Base-by-base conservation (phyloP, 2,888 invertebrate species). In the Stenurella melanura region DNA sequence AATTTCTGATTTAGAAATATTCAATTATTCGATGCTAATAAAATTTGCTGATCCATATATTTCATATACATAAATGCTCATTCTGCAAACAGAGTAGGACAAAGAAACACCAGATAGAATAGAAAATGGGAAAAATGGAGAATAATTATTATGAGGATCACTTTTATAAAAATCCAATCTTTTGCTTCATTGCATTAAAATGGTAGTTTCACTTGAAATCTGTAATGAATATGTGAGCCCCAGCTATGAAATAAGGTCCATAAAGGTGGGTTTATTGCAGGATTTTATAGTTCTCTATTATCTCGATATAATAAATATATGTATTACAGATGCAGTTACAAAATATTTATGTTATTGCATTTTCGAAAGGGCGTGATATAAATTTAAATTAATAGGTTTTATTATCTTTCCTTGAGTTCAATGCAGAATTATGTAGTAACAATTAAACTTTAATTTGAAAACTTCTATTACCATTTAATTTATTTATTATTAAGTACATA, bases 151-250 rank as follows among this genome's bases (percentile, higher is more conserved):
- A 42, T 26, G 15, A 63, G 66, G 66, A 63, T 56, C 50, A 54
- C 63, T 73, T 66, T 66, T 66, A 56, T 38, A 34, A 66, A 73
- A 64, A 64, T 18, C 57, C 66, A 73, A 73, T 73, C 58, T 73
- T 66, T 12, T 73, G 73, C 73, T 66, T 66, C 73, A 73, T 66
- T 73, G 73, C 64, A 57, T 56, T 18, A 64, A 73, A 73, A 73
- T 73, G 73, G 73, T 64, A 6, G 64, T 66, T 34, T 54, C 19
- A 66, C 57, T 73, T 73, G 57, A 73, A 77, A 77, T 74, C 76
- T 73, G 56, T 61, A 75, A 73, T 76, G 77, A 74, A 72, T 78
- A 79, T 79, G 78, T 70, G 76, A 38, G 34, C 56, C 56, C 57
- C 58, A 1, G 69, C 69, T 30, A 58, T 58, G 69, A 70, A 58